Conservation (phyloP, 2,797 vertebrate genomes). For the Falco berigora region DNA sequence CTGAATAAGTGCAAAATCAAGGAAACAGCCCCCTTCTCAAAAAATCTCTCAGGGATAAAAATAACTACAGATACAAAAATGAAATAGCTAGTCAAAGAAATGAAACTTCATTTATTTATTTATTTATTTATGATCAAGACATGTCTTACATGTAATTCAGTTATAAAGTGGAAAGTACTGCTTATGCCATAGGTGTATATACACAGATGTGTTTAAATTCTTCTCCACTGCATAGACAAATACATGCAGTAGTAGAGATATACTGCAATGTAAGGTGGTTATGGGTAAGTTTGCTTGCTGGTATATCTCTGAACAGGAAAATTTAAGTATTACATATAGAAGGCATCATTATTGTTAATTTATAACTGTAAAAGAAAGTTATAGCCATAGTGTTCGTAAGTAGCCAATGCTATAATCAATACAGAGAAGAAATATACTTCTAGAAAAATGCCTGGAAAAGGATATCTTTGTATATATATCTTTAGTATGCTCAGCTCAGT, state of each 20-base stretch:
- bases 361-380: background rate
- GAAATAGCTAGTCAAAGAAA: background rate
- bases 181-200: background rate
- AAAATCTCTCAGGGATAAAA: background rate
- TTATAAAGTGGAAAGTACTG: background rate
- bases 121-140: background rate
- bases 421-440: background rate
- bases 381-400: background rate
- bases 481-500: background rate
- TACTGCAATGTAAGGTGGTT: background rate
- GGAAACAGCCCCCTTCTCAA: background rate
- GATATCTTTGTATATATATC: background rate
- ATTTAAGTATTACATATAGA: background rate
- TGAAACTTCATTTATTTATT: background rate
- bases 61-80: background rate
- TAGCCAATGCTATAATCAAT: background rate
- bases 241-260: background rate
- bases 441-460: background rate
- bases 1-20: background rate
- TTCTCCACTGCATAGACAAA: background rate
- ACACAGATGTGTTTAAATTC: background rate
- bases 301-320: background rate
- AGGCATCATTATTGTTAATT: background rate
- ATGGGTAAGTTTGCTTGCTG: background rate
- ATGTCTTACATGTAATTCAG: background rate